A percentile compares a stretch with the other conserved stretches of the same genome.
These are phyloP conservation scores for Teleiodes luculella DNA, from an alignment of 2,888 invertebrate species.

Conservation along the genomic window DNA sequence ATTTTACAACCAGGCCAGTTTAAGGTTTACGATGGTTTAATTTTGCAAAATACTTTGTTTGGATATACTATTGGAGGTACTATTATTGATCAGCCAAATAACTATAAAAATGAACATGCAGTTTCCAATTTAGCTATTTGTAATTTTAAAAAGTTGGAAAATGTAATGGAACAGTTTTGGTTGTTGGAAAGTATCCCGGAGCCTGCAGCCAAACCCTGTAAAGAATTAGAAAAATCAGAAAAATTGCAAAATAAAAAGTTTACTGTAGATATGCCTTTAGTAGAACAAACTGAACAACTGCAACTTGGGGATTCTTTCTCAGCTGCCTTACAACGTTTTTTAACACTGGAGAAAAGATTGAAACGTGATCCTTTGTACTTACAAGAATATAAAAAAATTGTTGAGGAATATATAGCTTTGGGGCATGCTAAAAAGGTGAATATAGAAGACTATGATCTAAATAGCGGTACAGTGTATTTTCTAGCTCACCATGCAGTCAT, in stretches of 20 bases:
- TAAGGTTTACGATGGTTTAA: constrained; percentile 14
- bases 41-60: constrained; percentile 25
- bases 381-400: constrained; percentile 17
- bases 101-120: background rate
- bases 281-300: constrained; percentile 4
- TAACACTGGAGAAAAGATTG: constrained; percentile 16
- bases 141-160: constrained; percentile 19
- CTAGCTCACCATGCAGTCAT: constrained; percentile 11
- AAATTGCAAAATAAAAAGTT: constrained; percentile 9
- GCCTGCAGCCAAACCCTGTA: background rate
- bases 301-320: constrained; percentile 22
- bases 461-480: background rate
- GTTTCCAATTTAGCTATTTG: constrained; percentile 16
- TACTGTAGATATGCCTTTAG: constrained; percentile 18
- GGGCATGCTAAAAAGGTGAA: constrained; percentile 17
- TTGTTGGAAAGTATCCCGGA: constrained; percentile 20
- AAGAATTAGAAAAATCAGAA: constrained; percentile 14
- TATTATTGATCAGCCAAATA: background rate
- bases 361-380: constrained; percentile 13
- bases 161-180: constrained; percentile 27
- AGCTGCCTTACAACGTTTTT: constrained; percentile 20
- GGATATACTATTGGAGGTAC: constrained; percentile 21
- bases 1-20: constrained; percentile 14
- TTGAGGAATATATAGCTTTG: constrained; percentile 18
- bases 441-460: constrained; percentile 11